These are phyloP conservation scores for Megalops cyprinoides DNA, from an alignment of 2,797 vertebrate genomes.

Conservation along the genomic window DNA sequence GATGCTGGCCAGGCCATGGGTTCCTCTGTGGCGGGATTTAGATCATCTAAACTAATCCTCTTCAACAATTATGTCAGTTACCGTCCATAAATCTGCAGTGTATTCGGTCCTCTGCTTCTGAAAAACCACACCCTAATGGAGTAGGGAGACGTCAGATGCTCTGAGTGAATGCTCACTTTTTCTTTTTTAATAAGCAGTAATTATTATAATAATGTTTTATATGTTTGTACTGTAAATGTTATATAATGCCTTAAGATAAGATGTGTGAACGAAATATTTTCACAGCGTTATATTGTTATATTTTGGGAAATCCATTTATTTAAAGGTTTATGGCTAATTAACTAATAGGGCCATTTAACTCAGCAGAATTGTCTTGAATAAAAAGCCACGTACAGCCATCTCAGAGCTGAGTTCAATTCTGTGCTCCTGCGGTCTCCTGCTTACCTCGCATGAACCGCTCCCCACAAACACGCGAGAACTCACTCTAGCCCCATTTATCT, in stretches of 20 bases:
- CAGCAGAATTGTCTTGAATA: not conserved
- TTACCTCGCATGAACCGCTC: not conserved
- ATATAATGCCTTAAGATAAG: not conserved
- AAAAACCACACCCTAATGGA: not conserved
- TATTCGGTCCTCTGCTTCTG: not conserved
- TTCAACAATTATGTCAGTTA: conserved; percentile 28
- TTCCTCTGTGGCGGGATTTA: conserved; percentile 20
- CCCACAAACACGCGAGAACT: not conserved
- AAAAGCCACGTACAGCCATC: not conserved
- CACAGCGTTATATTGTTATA: not conserved
- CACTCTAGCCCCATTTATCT: not conserved
- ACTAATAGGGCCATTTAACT: not conserved
- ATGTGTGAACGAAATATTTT: not conserved
- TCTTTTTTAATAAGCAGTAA: too few relatives aligned
- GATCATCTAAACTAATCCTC: conserved; percentile 29
- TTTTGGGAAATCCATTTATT: too few relatives aligned
- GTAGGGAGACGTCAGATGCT: not conserved
- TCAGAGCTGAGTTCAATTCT: not conserved
- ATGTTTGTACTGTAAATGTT: not conserved
- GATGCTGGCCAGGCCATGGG: conserved; percentile 32
- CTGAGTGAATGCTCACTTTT: not conserved
- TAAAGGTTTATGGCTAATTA: not conserved
- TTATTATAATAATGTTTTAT: not conserved
- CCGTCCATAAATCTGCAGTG: conserved; percentile 6
- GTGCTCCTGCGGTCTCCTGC: not conserved